Percentiles rank a stretch among this genome's conserved stretches.
Conservation (phyloP, 2,888 invertebrate species). For the Hirudinaria manillensis region DNA sequence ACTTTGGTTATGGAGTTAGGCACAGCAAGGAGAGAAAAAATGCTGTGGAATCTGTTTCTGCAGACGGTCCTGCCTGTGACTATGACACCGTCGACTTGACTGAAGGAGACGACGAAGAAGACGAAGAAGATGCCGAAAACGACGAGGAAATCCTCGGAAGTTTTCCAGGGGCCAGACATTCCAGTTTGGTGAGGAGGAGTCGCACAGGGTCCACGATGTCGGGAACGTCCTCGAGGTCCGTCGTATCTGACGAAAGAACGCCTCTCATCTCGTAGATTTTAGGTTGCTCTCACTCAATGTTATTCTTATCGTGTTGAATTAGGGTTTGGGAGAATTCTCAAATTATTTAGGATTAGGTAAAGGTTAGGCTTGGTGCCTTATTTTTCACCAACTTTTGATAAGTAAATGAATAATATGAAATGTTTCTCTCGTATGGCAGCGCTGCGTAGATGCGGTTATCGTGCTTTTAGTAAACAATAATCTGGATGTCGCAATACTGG, state of each 20-base stretch:
- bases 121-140: not conserved
- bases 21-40: conserved; percentile 7
- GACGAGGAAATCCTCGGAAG: conserved; percentile 18
- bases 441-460: too few relatives aligned
- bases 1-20: conserved; percentile 30
- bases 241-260: not conserved
- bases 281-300: too few relatives aligned
- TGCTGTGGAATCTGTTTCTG: not conserved
- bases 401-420: too few relatives aligned
- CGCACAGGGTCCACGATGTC: not conserved
- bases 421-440: too few relatives aligned
- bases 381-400: too few relatives aligned
- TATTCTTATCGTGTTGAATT: too few relatives aligned
- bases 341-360: too few relatives aligned
- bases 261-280: not conserved
- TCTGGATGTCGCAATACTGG: too few relatives aligned
- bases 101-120: not conserved
- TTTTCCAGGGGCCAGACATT: conserved; percentile 15
- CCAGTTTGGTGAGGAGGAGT: not conserved
- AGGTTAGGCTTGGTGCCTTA: too few relatives aligned
- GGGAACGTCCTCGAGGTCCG: not conserved
- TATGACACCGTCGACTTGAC: not conserved
- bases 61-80: not conserved
- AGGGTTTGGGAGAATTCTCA: too few relatives aligned
- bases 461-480: too few relatives aligned